Evolutionary conservation across 2,113 vertebrate species (phyloP), one percentile per base, ranked within the genome.

Genomic region (Scolopax mira): DNA sequence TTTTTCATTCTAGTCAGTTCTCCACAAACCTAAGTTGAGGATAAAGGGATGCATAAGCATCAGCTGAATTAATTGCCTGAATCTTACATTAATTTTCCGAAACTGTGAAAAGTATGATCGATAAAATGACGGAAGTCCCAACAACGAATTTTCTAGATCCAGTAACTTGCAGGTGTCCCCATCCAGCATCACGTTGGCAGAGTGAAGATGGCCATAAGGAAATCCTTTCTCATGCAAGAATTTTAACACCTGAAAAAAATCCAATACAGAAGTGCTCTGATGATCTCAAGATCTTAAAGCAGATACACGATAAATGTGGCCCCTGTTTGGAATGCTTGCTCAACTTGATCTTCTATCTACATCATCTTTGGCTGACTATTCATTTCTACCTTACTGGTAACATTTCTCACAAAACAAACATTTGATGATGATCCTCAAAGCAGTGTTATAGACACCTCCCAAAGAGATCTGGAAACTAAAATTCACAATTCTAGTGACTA

Each of bases 81-180:
- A 66, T 96, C 98, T 93, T 97, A 99, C 99, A 30, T 99, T 99
- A 91, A 99, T 99, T 98, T 99, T 99, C 91, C 99, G 98, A 96
- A 99, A 98, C 54, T 99, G 99, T 35, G 98, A 98, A 79, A 99
- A 98, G 66, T 98, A 98, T 0, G 99, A 98, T 54, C 99, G 97
- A 94, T 99, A 99, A 91, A 97, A 98, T 5, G 99, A 99, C 11
- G 99, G 99, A 35, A 99, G 98, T 93, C 99, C 99, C 94, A 99
- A 92, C 31, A 99, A 87, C 51, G 99, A 98, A 89, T 99, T 99
- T 97, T 99, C 99, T 12, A 99, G 95, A 62, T 99, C 99, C 86
- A 98, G 94, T 87, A 99, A 97, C 67, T 98, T 98, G 97, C 99
- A 99, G 3, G 98, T 98, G 61, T 98, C 98, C 4, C 99, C 99